phyloP scores from a whole-genome alignment of 2,797 vertebrate genomes.

The Syndactyla subalaris region DNA sequence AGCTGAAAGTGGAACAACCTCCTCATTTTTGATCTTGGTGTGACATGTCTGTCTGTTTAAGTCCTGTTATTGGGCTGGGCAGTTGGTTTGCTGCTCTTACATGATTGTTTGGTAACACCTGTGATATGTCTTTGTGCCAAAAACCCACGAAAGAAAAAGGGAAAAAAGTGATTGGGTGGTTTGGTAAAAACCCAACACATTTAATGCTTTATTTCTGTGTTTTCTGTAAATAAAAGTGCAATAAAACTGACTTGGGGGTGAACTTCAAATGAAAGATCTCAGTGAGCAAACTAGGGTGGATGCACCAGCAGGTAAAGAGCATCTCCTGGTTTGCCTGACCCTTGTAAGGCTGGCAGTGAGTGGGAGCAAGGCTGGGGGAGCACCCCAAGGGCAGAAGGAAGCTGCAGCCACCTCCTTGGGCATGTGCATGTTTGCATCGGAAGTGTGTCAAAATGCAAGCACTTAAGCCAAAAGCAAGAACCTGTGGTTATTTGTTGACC shows the following conservation, averaged over 20 bases:
- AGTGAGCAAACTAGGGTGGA: neutral
- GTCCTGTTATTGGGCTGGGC: constrained; percentile 64
- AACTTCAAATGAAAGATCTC: constrained; percentile 20
- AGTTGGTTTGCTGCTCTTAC: constrained; percentile 48
- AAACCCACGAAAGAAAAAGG: neutral
- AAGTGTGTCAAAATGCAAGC: neutral
- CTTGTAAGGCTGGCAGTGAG: rapidly evolving
- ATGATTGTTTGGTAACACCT: constrained; percentile 73
- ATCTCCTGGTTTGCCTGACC: neutral
- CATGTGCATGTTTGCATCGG: rapidly evolving
- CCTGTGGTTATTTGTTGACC: neutral
- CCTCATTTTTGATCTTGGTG: constrained; percentile 61
- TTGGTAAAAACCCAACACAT: constrained; percentile 72
- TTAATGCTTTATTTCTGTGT: constrained; percentile 79
- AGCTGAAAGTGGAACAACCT: constrained; percentile 65
- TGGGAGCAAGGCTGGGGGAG: neutral
- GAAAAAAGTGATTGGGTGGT: neutral
- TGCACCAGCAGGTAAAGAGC: neutral
- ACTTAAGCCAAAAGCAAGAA: neutral
- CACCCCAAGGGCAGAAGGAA: rapidly evolving
- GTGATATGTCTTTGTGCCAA: constrained; percentile 78
- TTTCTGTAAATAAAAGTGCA: constrained; percentile 84
- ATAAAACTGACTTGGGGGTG: constrained; percentile 45
- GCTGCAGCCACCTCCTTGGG: neutral
- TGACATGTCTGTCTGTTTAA: constrained; percentile 57